Evolutionary conservation across 2,888 invertebrate species (phyloP), one percentile per base, ranked within the genome.

Genomic region (Drosophila pseudotalamancana): DNA sequence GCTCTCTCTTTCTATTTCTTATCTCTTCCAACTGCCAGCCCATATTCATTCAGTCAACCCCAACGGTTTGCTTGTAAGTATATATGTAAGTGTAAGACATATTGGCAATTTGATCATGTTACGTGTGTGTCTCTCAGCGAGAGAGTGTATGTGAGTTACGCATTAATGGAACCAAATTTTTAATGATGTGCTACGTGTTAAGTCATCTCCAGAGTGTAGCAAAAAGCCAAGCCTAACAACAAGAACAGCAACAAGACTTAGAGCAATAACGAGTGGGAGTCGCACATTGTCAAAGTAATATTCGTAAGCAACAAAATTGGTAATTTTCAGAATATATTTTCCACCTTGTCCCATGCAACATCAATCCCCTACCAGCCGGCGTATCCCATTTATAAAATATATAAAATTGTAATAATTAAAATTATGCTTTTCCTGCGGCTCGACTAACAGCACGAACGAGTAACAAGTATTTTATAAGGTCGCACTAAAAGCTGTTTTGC

Each of bases 141-240:
- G 23, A 51, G 45, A 49, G 59, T 56, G 54, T 73, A 57, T 76
- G 68, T 74, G 67, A 77, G 78, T 83, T 80, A 80, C 66, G 80
- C 83, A 88, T 85, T 88, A 85, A 85, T 88, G 84, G 69, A 72
- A 87, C 73, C 68, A 82, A 83, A 85, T 88, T 88, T 86, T 84
- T 85, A 87, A 84, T 84, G 84, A 88, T 83, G 86, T 86, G 77
- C 84, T 87, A 87, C 88, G 83, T 87, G 86, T 87, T 76, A 83
- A 83, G 87, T 82, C 88, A 87, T 84, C 83, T 84, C 83, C 79
- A 77, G 88, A 87, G 88, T 85, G 85, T 82, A 73, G 68, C 86
- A 85, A 84, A 80, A 55, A 66, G 57, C 42, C 55, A 64, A 55
- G 72, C 83, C 86, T 72, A 78, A 78, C 76, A 68, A 67, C 56